A percentile compares a stretch with the other conserved stretches of the same genome.
These are phyloP conservation scores for Micromys minutus DNA, from an alignment of 2,113 vertebrate genomes.

Conservation along the genomic window DNA sequence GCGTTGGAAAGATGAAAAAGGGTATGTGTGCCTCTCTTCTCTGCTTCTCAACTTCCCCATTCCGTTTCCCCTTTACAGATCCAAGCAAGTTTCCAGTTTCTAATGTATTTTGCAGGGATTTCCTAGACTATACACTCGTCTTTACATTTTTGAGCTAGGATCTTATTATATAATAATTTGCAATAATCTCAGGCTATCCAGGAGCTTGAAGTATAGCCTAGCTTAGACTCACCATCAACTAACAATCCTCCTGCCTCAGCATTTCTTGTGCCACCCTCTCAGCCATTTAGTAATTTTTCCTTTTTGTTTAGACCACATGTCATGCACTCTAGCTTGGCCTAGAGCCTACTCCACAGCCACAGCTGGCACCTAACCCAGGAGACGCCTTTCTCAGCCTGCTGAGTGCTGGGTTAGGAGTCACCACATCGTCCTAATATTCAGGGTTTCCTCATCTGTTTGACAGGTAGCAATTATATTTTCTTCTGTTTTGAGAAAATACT, in stretches of 20 bases:
- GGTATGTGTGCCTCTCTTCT: background rate
- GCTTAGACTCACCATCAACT: background rate
- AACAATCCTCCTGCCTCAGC: background rate
- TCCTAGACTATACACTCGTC: background rate
- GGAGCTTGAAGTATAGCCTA: background rate
- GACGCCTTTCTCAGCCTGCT: background rate
- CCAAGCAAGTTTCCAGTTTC: background rate
- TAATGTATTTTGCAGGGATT: background rate
- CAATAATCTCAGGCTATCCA: background rate
- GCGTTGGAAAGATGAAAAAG: slow-evolving; percentile 21
- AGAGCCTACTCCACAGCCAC: background rate
- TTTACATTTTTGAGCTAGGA: background rate
- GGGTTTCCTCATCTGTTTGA: slow-evolving; percentile 40
- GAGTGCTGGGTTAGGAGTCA: background rate
- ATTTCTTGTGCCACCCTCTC: background rate
- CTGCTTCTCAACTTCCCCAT: background rate
- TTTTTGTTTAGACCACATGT: background rate
- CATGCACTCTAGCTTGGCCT: background rate
- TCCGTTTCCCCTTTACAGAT: background rate
- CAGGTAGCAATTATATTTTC: slow-evolving; percentile 61
- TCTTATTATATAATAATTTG: background rate
- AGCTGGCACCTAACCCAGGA: background rate
- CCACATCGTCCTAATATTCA: background rate
- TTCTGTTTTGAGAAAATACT: slow-evolving; percentile 37
- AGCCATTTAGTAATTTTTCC: background rate